Evolutionary conservation across 2,888 invertebrate species (phyloP).

Genomic region (Agrochola lota): DNA sequence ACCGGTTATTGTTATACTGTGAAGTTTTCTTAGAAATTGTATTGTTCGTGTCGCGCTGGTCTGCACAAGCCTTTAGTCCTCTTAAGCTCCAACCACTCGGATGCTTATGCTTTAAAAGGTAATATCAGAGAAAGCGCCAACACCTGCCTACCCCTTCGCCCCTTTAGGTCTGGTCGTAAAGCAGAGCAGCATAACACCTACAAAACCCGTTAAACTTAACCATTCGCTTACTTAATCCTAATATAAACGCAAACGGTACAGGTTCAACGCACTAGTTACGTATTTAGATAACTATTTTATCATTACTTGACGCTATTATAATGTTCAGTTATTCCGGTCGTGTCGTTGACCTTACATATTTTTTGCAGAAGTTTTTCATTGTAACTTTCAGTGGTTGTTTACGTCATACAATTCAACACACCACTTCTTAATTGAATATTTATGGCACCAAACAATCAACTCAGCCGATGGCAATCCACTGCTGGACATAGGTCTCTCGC

Average conservation of each 20-base stretch:
- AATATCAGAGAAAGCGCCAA: no score
- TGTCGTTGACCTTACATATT: conserved; percentile 25
- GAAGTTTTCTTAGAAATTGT: no score
- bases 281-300: conserved; percentile 41
- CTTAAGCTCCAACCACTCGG: no score
- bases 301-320: conserved; percentile 7
- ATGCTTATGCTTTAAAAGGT: no score
- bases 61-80: no score
- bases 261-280: conserved; percentile 39
- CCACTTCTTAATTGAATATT: not conserved
- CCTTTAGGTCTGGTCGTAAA: no score
- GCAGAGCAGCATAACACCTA: not conserved
- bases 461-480: not conserved
- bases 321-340: not conserved
- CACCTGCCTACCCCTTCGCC: no score
- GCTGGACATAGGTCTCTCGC: not conserved
- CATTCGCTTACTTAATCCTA: conserved; percentile 29
- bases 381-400: not conserved
- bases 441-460: not conserved
- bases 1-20: no score
- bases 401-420: conserved; percentile 10
- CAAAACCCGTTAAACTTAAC: conserved; percentile 24
- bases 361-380: conserved; percentile 11
- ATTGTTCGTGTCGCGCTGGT: no score
- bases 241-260: conserved; percentile 34